Evolutionary conservation across 2,113 vertebrate genomes (phyloP).

Genomic region (Channa argus): DNA sequence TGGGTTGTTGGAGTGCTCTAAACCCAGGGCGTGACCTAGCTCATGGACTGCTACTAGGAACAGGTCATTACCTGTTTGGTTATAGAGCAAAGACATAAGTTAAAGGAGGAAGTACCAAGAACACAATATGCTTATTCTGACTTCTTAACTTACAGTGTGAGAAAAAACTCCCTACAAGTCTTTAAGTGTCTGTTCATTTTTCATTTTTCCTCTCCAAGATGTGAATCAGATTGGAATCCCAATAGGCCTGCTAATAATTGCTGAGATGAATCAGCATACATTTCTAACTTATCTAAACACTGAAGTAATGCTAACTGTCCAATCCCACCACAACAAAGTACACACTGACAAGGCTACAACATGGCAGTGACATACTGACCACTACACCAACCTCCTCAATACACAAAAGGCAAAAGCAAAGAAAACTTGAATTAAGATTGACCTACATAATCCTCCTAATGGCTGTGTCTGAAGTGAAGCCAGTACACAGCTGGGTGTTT

Average conservation of each 20-base stretch:
- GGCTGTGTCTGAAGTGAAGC: constrained; percentile 34
- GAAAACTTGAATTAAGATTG: constrained; percentile 29
- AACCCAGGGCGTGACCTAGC: constrained; percentile 92
- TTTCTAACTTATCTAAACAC: constrained; percentile 11
- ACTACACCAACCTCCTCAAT: constrained; percentile 41
- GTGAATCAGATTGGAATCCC: constrained; percentile 35
- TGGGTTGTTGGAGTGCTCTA: constrained; percentile 97
- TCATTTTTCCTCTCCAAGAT: constrained; percentile 23
- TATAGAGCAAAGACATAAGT: background rate
- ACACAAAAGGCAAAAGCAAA: constrained; percentile 38
- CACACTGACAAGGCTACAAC: constrained; percentile 25
- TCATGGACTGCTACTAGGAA: constrained; percentile 96
- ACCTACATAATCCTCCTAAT: constrained; percentile 14
- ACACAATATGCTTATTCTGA: background rate
- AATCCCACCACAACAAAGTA: constrained; percentile 1
- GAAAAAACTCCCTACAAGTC: too few relatives aligned
- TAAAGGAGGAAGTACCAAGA: background rate
- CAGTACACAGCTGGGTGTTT: constrained; percentile 32
- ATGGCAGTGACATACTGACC: constrained; percentile 58
- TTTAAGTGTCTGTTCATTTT: constrained; percentile 28
- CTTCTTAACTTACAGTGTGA: too few relatives aligned
- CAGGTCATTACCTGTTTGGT: constrained; percentile 90
- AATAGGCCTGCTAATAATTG: constrained; percentile 35
- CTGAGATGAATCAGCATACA: constrained; percentile 55
- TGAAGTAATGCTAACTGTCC: constrained; percentile 50